Base-by-base conservation (phyloP, 2,797 vertebrate species). In the Labeo calbasu region DNA sequence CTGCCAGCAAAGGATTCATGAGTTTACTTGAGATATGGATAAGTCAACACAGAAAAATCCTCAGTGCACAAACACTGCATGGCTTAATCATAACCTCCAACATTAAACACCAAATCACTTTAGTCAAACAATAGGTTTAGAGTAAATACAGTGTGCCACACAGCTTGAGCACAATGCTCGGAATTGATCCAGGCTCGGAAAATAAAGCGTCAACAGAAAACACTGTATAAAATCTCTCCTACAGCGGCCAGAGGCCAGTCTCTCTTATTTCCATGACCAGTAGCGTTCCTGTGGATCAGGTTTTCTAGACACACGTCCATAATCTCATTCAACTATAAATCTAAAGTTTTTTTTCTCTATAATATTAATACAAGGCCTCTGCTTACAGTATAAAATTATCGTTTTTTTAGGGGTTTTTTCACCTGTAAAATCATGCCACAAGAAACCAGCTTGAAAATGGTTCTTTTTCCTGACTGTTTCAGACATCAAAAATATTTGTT, bases 201-300 rank as follows among this genome's bases (percentile, higher is more conserved):
- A 79, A 84, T 73, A 17, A 81, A 77, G 83, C 70, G 28, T 73
- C 83, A 89, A 78, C 65, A 79, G 68, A 86, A 81, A 82, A 61
- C 51, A 36, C 21, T 73, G 17, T 13, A 36, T 83, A 71, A 87
- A 80, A 83, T 81, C 79, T 65, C 70, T 72, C 57, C 40, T 13
- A 43, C 78, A 80, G 81, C n/a, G 25, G 59, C 70, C 82, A 63
- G 40, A 53, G 76, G 84, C 28, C 84, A 57, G 36, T 84, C 71
- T 83, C 77, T 40, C 32, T 84, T 61, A 5, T 63, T 77, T 83
- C n/a, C 68, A 51, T 55, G 53, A 71, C 21, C 82, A 73, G 84
- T 79, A 82, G 70, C 12, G 17, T 85, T 88, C 61, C 86, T 79
- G 51, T 19, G 63, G 81, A 87, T 84, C 55, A 61, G 40, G 69